Base-by-base conservation (phyloP, 2,797 vertebrate species). In the Saguinus oedipus region DNA sequence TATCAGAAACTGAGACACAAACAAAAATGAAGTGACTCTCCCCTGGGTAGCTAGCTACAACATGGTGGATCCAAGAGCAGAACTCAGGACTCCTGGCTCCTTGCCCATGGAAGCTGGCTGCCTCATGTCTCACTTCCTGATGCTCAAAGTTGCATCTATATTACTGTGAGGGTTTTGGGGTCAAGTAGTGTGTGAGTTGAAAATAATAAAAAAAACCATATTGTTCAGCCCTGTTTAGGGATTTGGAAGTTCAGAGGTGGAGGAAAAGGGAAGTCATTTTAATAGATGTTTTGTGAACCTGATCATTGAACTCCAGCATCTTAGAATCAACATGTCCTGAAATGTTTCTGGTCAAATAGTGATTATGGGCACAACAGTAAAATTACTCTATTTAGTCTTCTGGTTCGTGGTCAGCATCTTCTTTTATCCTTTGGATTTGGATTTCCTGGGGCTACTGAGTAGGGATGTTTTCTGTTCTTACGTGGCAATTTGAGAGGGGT, bases 301-400 rank as follows among this genome's bases (percentile, higher is more conserved):
- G n/a, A 95, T 87, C 83, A 78, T 91, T 93, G 94, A 97, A 96
- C 82, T 96, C 97, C 70, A 57, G 46, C 93, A 82, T 97, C 83
- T 87, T 96, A 90, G 86, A 94, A 88, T 88, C 87, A 94, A 78
- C 84, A 94, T 92, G 91, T 74, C 84, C 88, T 97, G 87, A 90
- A 95, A 92, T 86, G 87, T 81, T 93, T 97, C 88, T 91, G 88
- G 64, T 94, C 44, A 97, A 91, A 97, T 39, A 72, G 88, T 96
- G 94, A 97, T 97, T 97, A 88, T 75, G 72, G 93, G 72, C 80
- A 89, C 87, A 86, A 87, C 36, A 88, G 87, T 96, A 95, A 89
- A 95, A 94, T 96, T 70, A 97, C 95, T 92, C 83, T 86, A 92
- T 94, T 96, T 97, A 96, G 80, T 96, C 93, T 96, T 95, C 80